Percentiles rank a stretch among this genome's conserved stretches.
Conservation (phyloP, 2,888 invertebrate genomes). For the Pogonocherus hispidulus region DNA sequence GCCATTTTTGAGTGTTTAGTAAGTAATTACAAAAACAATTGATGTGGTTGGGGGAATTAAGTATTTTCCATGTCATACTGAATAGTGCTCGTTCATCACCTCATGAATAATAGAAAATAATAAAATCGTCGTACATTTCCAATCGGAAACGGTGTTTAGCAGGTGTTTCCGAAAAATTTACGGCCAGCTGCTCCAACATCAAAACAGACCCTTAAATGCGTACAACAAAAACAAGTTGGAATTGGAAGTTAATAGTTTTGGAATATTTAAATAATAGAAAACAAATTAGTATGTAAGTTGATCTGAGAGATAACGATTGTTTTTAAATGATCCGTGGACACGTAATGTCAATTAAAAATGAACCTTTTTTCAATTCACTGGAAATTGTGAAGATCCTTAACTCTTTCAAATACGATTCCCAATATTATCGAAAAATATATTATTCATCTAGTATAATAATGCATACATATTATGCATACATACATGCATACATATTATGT, state of each 20-base stretch:
- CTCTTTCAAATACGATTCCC: no score
- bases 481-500: no score
- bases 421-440: no score
- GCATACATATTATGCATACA: no score
- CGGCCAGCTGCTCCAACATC: constrained; percentile 12
- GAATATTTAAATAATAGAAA: neutral
- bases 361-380: no score
- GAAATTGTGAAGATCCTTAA: no score
- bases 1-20: no score
- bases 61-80: neutral
- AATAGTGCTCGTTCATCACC: neutral
- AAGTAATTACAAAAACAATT: no score
- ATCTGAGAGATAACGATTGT: neutral
- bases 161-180: constrained; percentile 23
- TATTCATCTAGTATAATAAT: no score
- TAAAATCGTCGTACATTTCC: constrained; percentile 5
- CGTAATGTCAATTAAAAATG: no score
- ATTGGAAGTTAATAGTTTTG: constrained; percentile 1
- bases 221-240: neutral
- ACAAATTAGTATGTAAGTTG: neutral
- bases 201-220: neutral
- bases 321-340: no score
- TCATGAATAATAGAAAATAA: neutral
- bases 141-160: constrained; percentile 14
- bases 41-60: no score